phyloP scores from a whole-genome alignment of 2,888 invertebrate species.

The Caenorhabditis sp. region DNA sequence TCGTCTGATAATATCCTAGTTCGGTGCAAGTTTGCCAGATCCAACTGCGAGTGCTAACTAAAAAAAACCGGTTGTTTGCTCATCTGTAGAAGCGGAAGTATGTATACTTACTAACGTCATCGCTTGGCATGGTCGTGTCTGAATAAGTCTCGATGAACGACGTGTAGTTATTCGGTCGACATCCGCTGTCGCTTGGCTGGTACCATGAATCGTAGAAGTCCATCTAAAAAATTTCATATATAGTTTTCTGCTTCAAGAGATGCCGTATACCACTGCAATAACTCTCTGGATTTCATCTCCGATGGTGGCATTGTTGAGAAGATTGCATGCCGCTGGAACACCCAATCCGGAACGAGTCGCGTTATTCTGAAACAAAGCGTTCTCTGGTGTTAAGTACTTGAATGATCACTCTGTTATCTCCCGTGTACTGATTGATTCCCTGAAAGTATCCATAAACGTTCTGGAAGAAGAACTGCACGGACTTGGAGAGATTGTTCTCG shows the following conservation, averaged over 20 bases:
- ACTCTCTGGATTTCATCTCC: slow-evolving; percentile 58
- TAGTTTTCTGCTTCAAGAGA: too few relatives aligned
- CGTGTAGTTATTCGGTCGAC: slow-evolving; percentile 65
- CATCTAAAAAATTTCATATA: slow-evolving; percentile 32
- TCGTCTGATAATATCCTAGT: slow-evolving; percentile 95
- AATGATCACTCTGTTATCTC: slow-evolving; percentile 65
- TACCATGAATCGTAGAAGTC: slow-evolving; percentile 54
- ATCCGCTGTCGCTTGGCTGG: slow-evolving; percentile 37
- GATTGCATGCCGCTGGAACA: slow-evolving; percentile 64
- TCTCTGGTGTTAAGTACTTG: not conserved
- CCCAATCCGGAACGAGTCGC: slow-evolving; percentile 64
- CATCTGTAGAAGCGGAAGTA: not conserved
- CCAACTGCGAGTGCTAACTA: slow-evolving; percentile 88
- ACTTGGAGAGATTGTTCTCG: slow-evolving; percentile 57
- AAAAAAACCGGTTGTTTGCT: not conserved
- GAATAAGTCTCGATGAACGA: slow-evolving; percentile 51
- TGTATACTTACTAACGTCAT: slow-evolving; percentile 53
- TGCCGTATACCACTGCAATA: slow-evolving; percentile 61
- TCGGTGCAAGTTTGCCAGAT: slow-evolving; percentile 96
- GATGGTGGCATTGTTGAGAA: slow-evolving; percentile 57
- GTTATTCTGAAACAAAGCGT: slow-evolving; percentile 47
- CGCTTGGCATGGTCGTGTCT: slow-evolving; percentile 60
- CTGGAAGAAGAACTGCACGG: slow-evolving; percentile 89
- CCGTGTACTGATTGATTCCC: slow-evolving; percentile 94
- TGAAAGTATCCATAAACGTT: slow-evolving; percentile 92